Evolutionary conservation across 2,113 vertebrate genomes (phyloP), one percentile per base, ranked within the genome.

Genomic region (Argyrosomus japonicus): DNA sequence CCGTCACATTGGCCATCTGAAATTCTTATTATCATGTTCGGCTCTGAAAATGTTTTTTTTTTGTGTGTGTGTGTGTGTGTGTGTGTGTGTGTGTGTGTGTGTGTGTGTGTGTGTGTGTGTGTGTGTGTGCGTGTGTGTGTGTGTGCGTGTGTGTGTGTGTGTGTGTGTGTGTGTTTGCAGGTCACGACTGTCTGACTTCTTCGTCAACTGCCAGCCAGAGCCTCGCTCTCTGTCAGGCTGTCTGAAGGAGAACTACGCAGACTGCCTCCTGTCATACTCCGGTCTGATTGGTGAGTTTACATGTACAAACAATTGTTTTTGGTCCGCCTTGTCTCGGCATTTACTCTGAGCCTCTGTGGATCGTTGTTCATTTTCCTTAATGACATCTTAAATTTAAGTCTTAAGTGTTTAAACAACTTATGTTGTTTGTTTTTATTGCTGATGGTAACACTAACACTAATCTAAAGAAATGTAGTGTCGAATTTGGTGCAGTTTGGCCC

Each of bases 101-200:
- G n/a, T 56, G 48, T 51, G 23, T 74, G 51, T 86, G 12, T 76
- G 81, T 77, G 79, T 69, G 36, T 40, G 36, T 40, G 36, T 40
- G n/a, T 56, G 48, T 51, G 23, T 74, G 51, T 86, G 12, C 74
- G 81, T 77, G 79, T 69, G 36, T 40, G 36, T 40, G 36, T 40
- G 48, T 51, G 23, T 74, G 51, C 85, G 12, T 76, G 81, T 77
- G 79, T 69, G 36, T 40, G 36, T 56, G 48, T 51, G 23, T 74
- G 51, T 86, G 12, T 76, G 81, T 77, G 79, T 69, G 36, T 40
- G 36, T 40, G 36, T 40, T 40, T 93, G 27, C 91, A 99, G 98
- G 95, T 99, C 98, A 89, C 97, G 98, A 89, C 97, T 99, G 83
- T 98, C 98, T 32, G 98, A 99, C 93, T 99, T 99, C 95, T 97